Conservation (phyloP, 1,140 invertebrate species). For the Micrasema longulum region DNA sequence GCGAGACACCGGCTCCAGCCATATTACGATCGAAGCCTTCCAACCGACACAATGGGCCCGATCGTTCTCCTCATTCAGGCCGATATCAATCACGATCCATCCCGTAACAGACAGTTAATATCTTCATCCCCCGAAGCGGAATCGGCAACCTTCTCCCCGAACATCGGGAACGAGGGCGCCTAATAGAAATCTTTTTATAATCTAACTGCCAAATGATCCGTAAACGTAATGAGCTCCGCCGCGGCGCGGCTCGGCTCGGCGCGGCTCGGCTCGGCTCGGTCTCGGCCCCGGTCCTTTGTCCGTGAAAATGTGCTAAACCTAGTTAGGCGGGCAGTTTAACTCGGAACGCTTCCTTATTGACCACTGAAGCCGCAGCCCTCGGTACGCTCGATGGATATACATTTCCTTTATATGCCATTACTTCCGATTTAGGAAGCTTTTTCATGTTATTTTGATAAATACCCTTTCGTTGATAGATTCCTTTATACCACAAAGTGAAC, state of each 20-base stretch:
- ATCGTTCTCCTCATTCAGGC: slow-evolving; percentile 9
- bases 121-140: background rate
- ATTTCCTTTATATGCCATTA: background rate
- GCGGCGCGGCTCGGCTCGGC: no score
- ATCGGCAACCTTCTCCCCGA: background rate
- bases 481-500: no score
- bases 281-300: slow-evolving; percentile 7
- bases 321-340: background rate
- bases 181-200: slow-evolving; percentile 42
- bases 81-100: slow-evolving; percentile 21
- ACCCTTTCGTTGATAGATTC: no score
- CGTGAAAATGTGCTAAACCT: slow-evolving; percentile 3
- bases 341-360: slow-evolving; percentile 3
- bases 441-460: no score
- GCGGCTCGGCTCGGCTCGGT: no score
- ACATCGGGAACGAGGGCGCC: background rate
- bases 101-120: slow-evolving; percentile 4
- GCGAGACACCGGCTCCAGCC: no score
- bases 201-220: slow-evolving; percentile 45
- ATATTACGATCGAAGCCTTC: no score
- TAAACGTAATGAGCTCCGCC: slow-evolving; percentile 38
- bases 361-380: slow-evolving; percentile 6
- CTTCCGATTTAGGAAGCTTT: no score
- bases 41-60: slow-evolving; percentile 9
- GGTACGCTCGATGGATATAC: background rate